These are phyloP conservation scores for Amphipyra berbera DNA, from an alignment of 2,888 invertebrate species.

Conservation along the genomic window DNA sequence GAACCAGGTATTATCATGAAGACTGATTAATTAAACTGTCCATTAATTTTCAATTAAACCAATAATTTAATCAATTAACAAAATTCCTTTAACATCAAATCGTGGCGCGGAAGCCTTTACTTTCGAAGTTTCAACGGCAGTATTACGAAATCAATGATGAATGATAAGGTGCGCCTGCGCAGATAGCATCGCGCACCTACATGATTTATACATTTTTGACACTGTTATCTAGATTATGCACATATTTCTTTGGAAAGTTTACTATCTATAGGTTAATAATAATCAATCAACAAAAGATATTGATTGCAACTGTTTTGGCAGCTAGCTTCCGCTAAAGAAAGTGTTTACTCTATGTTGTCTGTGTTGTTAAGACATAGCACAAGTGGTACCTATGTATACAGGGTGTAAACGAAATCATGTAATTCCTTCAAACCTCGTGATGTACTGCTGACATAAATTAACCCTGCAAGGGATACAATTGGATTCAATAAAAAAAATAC, in stretches of 20 bases:
- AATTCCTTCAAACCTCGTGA: too few species aligned
- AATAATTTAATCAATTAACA: too few species aligned
- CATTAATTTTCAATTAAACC: too few species aligned
- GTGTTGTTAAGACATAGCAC: background rate
- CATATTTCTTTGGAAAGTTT: constrained; percentile 46
- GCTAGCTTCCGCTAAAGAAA: constrained; percentile 7
- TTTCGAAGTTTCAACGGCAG: constrained; percentile 56
- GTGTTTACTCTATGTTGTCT: background rate
- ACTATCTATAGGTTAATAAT: constrained; percentile 10
- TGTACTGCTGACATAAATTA: too few species aligned
- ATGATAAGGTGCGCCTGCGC: constrained; percentile 66
- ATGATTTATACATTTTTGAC: constrained; percentile 57
- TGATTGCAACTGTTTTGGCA: constrained; percentile 1
- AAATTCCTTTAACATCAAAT: background rate
- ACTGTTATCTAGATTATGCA: constrained; percentile 55
- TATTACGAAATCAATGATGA: constrained; percentile 66
- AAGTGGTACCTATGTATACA: too few species aligned
- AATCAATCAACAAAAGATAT: constrained; percentile 30
- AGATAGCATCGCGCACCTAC: constrained; percentile 65
- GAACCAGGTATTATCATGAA: too few species aligned
- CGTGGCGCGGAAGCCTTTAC: constrained; percentile 47
- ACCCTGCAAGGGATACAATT: too few species aligned
- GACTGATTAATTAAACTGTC: too few species aligned
- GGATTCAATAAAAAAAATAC: too few species aligned
- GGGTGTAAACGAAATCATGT: too few species aligned